These are phyloP conservation scores for Bruchidius siliquastri DNA, from an alignment of 2,888 invertebrate genomes.

Conservation along the genomic window DNA sequence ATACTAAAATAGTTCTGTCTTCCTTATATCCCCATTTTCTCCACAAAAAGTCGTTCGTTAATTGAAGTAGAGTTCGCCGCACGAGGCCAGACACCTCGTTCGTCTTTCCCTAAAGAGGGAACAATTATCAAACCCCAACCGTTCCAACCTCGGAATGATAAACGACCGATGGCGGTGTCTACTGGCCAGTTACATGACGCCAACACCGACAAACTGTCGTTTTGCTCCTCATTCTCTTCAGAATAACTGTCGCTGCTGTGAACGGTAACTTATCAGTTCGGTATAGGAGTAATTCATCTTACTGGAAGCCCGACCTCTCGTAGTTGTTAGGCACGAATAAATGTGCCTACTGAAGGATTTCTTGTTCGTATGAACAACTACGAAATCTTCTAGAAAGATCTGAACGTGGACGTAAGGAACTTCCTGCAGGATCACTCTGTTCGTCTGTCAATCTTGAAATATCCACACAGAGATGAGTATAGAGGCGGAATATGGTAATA, in stretches of 20 bases:
- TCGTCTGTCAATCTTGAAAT: too few species aligned
- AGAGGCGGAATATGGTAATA: too few species aligned
- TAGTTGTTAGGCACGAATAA: too few species aligned
- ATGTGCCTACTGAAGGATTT: too few species aligned
- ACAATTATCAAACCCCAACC: neutral
- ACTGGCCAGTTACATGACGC: neutral
- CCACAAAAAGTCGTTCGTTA: neutral
- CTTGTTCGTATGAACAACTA: too few species aligned
- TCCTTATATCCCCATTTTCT: neutral
- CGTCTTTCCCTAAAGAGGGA: neutral
- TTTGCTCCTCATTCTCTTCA: neutral
- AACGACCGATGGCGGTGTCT: neutral
- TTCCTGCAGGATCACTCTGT: too few species aligned
- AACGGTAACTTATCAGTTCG: neutral
- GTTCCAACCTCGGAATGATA: neutral
- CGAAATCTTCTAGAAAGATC: too few species aligned
- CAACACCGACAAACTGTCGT: neutral
- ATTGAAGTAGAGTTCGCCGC: neutral
- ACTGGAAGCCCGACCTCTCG: too few species aligned
- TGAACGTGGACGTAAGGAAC: too few species aligned
- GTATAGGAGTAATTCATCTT: too few species aligned
- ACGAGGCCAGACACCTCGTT: neutral
- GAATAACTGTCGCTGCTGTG: neutral
- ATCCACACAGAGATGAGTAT: too few species aligned
- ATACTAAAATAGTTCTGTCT: neutral